Percentiles rank a stretch among this genome's conserved stretches.
phyloP scores from a whole-genome alignment of 64 coral and sea anemone species.

The Montipora foliosa region DNA sequence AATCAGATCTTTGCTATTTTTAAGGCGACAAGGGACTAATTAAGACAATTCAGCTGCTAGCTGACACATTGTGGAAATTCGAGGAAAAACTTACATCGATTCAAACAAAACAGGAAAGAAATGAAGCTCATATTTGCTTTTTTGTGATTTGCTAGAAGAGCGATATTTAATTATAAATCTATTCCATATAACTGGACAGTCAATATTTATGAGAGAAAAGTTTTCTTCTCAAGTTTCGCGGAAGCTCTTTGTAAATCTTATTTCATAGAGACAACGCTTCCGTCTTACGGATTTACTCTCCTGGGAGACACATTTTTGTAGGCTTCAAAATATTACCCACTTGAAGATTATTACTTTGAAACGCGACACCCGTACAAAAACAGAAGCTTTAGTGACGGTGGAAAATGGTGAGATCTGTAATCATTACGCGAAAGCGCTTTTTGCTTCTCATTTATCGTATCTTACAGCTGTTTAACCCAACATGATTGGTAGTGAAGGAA shows the following conservation, averaged over 20 bases:
- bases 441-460: too few relatives aligned
- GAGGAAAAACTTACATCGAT: background rate
- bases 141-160: background rate
- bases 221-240: background rate
- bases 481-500: too few relatives aligned
- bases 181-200: background rate
- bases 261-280: background rate
- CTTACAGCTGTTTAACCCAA: too few relatives aligned
- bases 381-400: too few relatives aligned
- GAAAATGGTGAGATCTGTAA: too few relatives aligned
- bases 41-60: slow-evolving; percentile 2
- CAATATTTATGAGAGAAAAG: background rate
- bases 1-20: background rate
- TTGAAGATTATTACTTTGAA: too few relatives aligned
- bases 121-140: slow-evolving; percentile 20
- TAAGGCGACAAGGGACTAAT: slow-evolving; percentile 3
- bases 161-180: background rate
- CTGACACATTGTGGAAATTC: slow-evolving; percentile 22
- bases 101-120: slow-evolving; percentile 41
- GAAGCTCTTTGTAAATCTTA: background rate
- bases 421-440: too few relatives aligned
- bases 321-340: too few relatives aligned
- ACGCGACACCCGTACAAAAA: too few relatives aligned
- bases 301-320: too few relatives aligned
- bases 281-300: background rate